Percentiles rank a stretch among this genome's conserved stretches.
Conservation (phyloP, 2,888 invertebrate species). For the Pteria penguin region DNA sequence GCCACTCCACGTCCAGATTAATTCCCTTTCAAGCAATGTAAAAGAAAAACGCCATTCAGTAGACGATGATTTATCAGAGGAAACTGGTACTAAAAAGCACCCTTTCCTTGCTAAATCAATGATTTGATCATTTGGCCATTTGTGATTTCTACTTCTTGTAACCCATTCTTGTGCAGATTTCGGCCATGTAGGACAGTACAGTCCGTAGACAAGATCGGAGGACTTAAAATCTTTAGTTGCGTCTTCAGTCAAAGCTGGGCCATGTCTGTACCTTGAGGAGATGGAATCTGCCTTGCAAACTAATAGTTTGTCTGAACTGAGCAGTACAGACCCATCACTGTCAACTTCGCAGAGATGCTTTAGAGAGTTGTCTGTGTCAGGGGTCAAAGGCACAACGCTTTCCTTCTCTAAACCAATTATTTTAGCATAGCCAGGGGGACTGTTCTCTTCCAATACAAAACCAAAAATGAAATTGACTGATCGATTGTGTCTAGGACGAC, state of each 20-base stretch:
- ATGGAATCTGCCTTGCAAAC: neutral
- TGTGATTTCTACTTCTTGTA: constrained; percentile 1
- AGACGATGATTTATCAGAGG: neutral
- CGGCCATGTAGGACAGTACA: constrained; percentile 14
- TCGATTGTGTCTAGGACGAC: neutral
- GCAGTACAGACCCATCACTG: neutral
- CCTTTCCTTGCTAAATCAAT: neutral
- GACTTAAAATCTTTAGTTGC: neutral
- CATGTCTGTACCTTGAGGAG: neutral
- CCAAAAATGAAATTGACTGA: neutral
- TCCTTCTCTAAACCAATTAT: neutral
- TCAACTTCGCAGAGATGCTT: neutral
- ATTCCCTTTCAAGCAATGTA: constrained; percentile 5
- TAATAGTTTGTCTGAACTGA: neutral
- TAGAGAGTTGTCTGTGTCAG: neutral
- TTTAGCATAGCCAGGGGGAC: neutral
- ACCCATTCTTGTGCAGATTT: constrained; percentile 20
- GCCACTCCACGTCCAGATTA: neutral
- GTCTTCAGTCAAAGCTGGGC: constrained; percentile 13
- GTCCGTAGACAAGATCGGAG: constrained; percentile 1
- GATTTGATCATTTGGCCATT: constrained; percentile 1
- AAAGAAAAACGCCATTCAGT: constrained; percentile 24
- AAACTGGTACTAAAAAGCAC: constrained; percentile 18
- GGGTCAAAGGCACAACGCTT: neutral
- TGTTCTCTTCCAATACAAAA: neutral